Evolutionary conservation across 2,797 vertebrate species (phyloP), one percentile per base, ranked within the genome.

Genomic region (Ambastaia sidthimunki): DNA sequence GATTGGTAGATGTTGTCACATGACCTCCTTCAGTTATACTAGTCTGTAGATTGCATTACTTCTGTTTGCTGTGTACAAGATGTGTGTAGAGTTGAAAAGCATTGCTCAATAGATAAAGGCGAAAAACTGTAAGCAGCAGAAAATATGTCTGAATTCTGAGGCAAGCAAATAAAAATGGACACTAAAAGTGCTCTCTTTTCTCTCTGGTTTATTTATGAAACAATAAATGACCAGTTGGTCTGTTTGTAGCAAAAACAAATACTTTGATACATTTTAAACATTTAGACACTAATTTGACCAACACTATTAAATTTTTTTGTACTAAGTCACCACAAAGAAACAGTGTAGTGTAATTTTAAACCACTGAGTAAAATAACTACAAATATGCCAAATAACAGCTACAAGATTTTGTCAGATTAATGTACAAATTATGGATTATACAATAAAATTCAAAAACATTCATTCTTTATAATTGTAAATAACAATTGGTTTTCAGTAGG

Each of bases 171-270:
- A 71, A 80, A 15, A 78, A 88, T 81, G 77, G 86, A 89, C 89
- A 93, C 91, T 91, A 90, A 93, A 86, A 85, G 84, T 82, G 80
- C 47, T 83, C 87, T 84, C 68, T 89, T 92, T 93, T 78, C 83
- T 91, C 85, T 93, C 88, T 90, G 85, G 78, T 94, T 94, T 95
- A 94, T 94, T 86, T 93, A 88, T 80, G 78, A 73, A 77, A 34
- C 74, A 80, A 57, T n/a, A 76, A 71, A 83, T 31, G 12, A 78
- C 76, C 82, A 69, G 48, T 34, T 55, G 73, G 31, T 9, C 52
- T 67, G 65, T 76, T 50, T 60, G 25, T 65, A 19, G 44, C 12
- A 55, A 62, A 62, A 68, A 70, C 54, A 81, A 47, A 78, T 76
- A 72, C 54, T 71, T 44, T n/a, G 78, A 72, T 23, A 83, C 50